Percentiles rank a stretch among this genome's conserved stretches.
Conservation (phyloP, 2,888 invertebrate genomes). For the Ennomos quercinarius region DNA sequence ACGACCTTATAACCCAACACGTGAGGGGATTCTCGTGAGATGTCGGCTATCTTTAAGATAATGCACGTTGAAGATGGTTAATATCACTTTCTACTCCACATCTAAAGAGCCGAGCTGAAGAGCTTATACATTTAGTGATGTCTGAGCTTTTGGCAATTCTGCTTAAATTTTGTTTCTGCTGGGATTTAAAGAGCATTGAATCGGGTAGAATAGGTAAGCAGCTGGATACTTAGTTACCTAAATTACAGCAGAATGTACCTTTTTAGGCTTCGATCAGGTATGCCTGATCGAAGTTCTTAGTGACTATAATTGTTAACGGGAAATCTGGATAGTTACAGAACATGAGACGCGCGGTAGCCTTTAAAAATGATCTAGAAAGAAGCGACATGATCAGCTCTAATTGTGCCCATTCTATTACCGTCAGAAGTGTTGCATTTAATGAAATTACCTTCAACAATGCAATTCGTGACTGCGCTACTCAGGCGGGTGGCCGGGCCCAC, state of each 20-base stretch:
- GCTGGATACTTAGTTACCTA: background rate
- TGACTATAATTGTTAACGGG: conserved; percentile 1
- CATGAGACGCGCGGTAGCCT: conserved; percentile 3
- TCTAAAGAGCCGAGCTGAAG: conserved; percentile 22
- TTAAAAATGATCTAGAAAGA: conserved; percentile 14
- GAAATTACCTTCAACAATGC: conserved; percentile 74
- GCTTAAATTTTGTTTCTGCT: conserved; percentile 1
- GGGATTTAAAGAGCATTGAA: background rate
- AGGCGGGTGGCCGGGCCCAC: conserved; percentile 43
- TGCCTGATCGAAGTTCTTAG: too few species aligned
- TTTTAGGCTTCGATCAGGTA: background rate
- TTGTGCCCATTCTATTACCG: conserved; percentile 26
- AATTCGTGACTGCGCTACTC: conserved; percentile 60
- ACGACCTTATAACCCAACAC: conserved; percentile 59
- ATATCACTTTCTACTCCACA: conserved; percentile 38
- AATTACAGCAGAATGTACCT: too few species aligned
- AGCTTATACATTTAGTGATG: conserved; percentile 8
- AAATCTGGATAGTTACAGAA: conserved; percentile 6
- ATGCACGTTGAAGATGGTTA: conserved; percentile 36
- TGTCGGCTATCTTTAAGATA: conserved; percentile 43
- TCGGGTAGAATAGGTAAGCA: too few species aligned
- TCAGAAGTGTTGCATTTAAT: conserved; percentile 54
- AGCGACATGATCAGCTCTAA: conserved; percentile 28
- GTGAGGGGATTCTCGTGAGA: conserved; percentile 46
- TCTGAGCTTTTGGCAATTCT: conserved; percentile 7